A percentile compares a stretch with the other conserved stretches of the same genome.
phyloP scores from a whole-genome alignment of 2,888 invertebrate genomes.

The Timandra comae region DNA sequence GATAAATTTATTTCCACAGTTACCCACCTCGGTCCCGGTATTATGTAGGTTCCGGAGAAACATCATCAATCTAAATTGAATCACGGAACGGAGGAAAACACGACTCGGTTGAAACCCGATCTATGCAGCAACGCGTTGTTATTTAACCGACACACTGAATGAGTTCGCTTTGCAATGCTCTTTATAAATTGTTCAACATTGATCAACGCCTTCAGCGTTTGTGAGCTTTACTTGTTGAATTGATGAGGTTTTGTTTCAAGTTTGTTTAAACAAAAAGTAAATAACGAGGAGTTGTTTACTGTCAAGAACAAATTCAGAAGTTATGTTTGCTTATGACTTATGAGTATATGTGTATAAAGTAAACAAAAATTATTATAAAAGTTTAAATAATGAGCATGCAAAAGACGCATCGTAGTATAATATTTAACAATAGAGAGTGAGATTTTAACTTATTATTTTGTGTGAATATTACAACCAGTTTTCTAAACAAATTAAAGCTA shows the following conservation, averaged over 20 bases:
- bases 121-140: conserved; percentile 18
- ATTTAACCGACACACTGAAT: conserved; percentile 18
- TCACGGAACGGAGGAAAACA: conserved; percentile 24
- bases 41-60: conserved; percentile 23
- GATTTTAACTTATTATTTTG: too few relatives aligned
- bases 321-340: too few relatives aligned
- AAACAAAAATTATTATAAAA: too few relatives aligned
- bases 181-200: conserved; percentile 19
- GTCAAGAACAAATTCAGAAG: too few relatives aligned
- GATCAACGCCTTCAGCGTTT: conserved; percentile 9
- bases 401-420: too few relatives aligned
- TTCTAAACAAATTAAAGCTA: conserved; percentile 14
- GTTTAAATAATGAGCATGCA: too few relatives aligned
- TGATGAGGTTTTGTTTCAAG: neutral
- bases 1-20: conserved; percentile 21
- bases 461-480: too few relatives aligned
- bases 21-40: conserved; percentile 18
- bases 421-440: too few relatives aligned
- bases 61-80: conserved; percentile 26
- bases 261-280: too few relatives aligned
- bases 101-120: conserved; percentile 23
- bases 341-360: too few relatives aligned
- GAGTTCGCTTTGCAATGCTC: conserved; percentile 20
- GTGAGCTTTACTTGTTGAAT: conserved; percentile 3
- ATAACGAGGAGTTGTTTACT: too few relatives aligned